Conservation (phyloP, 2,113 vertebrate genomes). For the Pseudonaja textilis region DNA sequence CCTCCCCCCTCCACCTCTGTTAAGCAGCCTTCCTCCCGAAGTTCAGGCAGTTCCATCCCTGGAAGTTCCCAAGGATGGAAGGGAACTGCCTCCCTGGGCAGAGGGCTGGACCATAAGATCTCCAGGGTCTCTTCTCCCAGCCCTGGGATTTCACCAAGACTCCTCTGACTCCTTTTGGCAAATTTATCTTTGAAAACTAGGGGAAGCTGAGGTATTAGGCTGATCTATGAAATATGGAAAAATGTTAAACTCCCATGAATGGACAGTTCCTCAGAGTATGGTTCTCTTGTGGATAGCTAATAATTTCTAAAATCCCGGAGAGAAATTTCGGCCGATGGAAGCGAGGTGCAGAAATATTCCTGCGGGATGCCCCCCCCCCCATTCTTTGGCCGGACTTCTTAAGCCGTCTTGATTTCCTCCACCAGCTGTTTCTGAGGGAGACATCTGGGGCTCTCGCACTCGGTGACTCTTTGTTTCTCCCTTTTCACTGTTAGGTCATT, state of each 20-base stretch:
- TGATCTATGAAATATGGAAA: not conserved
- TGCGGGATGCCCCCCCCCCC: too few species aligned
- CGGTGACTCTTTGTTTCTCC: not conserved
- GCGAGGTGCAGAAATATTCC: not conserved
- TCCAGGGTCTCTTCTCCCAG: not conserved
- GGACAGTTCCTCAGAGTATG: not conserved
- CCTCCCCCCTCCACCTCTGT: not conserved
- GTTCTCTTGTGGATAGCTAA: not conserved
- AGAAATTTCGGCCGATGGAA: not conserved
- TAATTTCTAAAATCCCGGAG: not conserved
- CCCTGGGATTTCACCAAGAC: not conserved
- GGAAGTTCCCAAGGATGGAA: not conserved
- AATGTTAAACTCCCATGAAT: not conserved
- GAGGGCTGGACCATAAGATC: not conserved
- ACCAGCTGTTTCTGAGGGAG: not conserved
- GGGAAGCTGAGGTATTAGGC: not conserved
- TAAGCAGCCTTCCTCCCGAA: not conserved
- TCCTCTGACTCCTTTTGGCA: not conserved
- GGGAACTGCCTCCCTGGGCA: not conserved
- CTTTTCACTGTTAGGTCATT: not conserved
- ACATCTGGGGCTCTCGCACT: not conserved
- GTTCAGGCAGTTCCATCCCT: not conserved
- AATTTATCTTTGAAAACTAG: not conserved
- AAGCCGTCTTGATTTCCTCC: not conserved
- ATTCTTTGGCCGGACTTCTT: not conserved